Base-by-base conservation (phyloP, 2,888 invertebrate species). In the Cremastinae sp. region DNA sequence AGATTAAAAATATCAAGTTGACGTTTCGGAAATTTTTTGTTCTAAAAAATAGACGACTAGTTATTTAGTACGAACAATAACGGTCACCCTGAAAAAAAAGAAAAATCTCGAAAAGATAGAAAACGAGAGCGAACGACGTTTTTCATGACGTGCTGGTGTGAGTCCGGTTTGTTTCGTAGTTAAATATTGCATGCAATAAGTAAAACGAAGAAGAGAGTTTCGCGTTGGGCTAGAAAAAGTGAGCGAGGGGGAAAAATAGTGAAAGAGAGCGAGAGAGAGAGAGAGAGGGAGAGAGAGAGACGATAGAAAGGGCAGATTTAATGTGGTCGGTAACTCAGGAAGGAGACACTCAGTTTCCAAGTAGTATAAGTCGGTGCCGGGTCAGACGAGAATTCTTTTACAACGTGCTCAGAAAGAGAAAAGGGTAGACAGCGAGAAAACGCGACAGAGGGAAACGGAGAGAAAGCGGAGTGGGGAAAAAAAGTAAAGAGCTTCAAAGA, bases 241-340 rank as follows among this genome's bases (percentile, higher is more conserved):
- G 14, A n/a, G n/a, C 8, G 10, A 36, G 34, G 43, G 45, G 53
- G 70, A 47, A 59, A 59, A 16, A 28, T 45, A 65, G 59, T 58
- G 38, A 20, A 59, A 59, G 62, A 41, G 14, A n/a, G n/a, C 8
- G 10, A 36, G 34, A 51, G 45, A 59, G 70, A 47, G 65, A 59
- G 28, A 28, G 53, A 65, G 59, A 58, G 38, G 36, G 59, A 59
- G 62, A 41, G 22, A 41, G 22, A n/a, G 8, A 14, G 16, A n/a
- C 7, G 22, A 28, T 34, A 22, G 12, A 38, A 8, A 51, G 14
- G 34, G 64, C 16, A 22, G 41, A 38, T 14, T 41, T 53, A 53
- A 22, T 64, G 53, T 22, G 41, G 28, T 9, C 56, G 22, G 58
- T 70, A 65, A 65, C 59, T 64, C 59, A 75, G 59, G 65, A 75